Percentiles rank a stretch among this genome's conserved stretches.
Conservation (phyloP, 2,113 vertebrate species). For the Lichenostomus cassidix region DNA sequence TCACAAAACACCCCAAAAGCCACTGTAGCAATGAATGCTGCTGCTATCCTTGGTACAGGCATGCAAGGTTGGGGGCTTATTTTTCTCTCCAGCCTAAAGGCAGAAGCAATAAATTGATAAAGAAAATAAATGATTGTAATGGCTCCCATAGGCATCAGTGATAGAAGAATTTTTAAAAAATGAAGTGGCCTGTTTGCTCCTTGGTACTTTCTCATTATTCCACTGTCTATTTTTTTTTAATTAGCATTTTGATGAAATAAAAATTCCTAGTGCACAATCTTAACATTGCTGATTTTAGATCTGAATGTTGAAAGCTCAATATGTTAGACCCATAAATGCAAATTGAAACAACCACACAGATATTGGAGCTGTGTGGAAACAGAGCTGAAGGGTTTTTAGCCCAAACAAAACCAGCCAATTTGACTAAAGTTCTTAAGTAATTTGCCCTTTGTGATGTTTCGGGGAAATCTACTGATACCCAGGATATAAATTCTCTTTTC, state of each 20-base stretch:
- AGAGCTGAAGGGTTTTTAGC: constrained; percentile 42
- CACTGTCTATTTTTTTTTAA: neutral
- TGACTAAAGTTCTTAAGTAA: constrained; percentile 46
- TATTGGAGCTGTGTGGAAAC: neutral
- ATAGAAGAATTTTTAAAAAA: neutral
- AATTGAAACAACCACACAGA: constrained; percentile 59
- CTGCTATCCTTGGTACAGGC: neutral
- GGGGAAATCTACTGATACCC: neutral
- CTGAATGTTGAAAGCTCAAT: constrained; percentile 7
- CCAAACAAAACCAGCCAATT: constrained; percentile 27
- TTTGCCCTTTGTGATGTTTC: constrained; percentile 36
- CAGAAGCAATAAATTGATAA: neutral
- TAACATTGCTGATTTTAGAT: constrained; percentile 5
- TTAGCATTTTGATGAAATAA: constrained; percentile 58
- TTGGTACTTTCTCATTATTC: constrained; percentile 6
- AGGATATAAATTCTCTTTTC: constrained; percentile 3
- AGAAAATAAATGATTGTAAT: neutral
- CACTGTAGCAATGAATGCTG: neutral
- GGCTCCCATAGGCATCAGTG: neutral
- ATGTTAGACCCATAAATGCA: constrained; percentile 45
- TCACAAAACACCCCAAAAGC: neutral
- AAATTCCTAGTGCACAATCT: constrained; percentile 31
- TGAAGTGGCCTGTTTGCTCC: neutral
- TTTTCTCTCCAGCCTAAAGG: neutral
- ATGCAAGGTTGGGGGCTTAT: neutral